Evolutionary conservation across 2,797 vertebrate species (phyloP), one percentile per base, ranked within the genome.

Genomic region (Epinephelus malabaricus): DNA sequence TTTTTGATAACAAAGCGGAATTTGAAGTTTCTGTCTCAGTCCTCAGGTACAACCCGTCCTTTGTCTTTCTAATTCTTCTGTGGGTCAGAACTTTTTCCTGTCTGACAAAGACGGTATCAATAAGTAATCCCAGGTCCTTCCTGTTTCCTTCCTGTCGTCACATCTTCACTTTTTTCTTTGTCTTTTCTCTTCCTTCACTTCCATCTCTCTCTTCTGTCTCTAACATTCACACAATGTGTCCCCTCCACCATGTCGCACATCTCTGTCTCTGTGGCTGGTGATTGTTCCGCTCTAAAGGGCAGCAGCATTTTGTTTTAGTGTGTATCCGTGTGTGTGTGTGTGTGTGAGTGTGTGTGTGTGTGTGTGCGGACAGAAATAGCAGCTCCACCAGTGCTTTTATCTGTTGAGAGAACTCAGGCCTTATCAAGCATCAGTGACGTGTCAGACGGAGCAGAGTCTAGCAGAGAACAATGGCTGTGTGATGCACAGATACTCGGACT

Each of bases 251-350:
- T 8, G 1, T 17, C 64, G 68, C 62, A 46, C 38, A 21, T 79
- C 47, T 53, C 19, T 1, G 10, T 70, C 59, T 78, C 46, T 27
- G 53, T 50, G 73, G 18, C 54, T 11, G 50, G 12, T 17, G 19
- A 58, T 81, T 38, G 78, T 59, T 75, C 67, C 40, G 5, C 70
- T 86, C 62, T 45, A 72, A 78, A 86, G 84, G 73, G 50, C 81
- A 67, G 53, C 23, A 25, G 60, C 54, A 6, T 13, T 23, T 18
- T 45, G 18, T 67, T 1, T 43, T 6, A 8, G 2, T 50, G 27
- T 21, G 21, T 23, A 13, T 62, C 13, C 17, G 40, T 46, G 40
- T 46, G n/a, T 61, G 38, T 40, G 30, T 40, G 58, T 60, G 19
- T 40, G 56, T 38, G 58, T 60, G 30, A n/a, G 56, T 27, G n/a